phyloP scores from a whole-genome alignment of 23 tunicate genomes.

The Clavelina lepadiformis region DNA sequence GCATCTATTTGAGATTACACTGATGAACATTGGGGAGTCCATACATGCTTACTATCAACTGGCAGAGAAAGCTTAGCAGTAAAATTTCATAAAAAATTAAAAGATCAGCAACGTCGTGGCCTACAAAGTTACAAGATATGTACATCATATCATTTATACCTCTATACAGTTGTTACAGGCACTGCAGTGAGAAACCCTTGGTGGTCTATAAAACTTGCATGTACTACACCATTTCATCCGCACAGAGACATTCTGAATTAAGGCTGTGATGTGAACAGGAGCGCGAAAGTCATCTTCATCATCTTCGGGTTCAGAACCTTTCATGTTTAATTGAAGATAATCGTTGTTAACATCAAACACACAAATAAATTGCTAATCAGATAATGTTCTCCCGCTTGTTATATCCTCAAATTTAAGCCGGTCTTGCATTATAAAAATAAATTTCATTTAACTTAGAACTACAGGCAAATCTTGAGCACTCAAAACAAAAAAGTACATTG shows the following conservation, averaged over 20 bases:
- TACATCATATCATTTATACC: slow-evolving; percentile 25
- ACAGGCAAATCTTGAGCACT: slow-evolving; percentile 2
- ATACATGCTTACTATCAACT: no score
- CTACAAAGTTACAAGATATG: no score
- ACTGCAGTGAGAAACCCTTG: slow-evolving; percentile 97
- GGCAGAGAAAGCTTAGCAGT: no score
- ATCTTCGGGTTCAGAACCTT: slow-evolving; percentile 89
- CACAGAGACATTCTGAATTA: slow-evolving; percentile 68
- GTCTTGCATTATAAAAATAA: not conserved
- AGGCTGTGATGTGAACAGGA: slow-evolving; percentile 65
- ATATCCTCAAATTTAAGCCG: not conserved
- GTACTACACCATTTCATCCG: slow-evolving; percentile 99
- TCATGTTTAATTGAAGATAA: no score
- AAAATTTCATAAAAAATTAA: no score
- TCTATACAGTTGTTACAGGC: slow-evolving; percentile 89
- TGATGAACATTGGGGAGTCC: no score
- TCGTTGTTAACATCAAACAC: no score
- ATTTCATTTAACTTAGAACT: not conserved
- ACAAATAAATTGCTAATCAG: slow-evolving; percentile 1
- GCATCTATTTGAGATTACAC: no score
- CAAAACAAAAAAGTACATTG: not conserved
- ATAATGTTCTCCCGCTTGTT: not conserved
- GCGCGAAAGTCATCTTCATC: slow-evolving; percentile 80
- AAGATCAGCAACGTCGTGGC: no score
- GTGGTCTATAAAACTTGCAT: slow-evolving; percentile 97